Base-by-base conservation (phyloP, 2,888 invertebrate genomes). In the Epistrophe eligans region DNA sequence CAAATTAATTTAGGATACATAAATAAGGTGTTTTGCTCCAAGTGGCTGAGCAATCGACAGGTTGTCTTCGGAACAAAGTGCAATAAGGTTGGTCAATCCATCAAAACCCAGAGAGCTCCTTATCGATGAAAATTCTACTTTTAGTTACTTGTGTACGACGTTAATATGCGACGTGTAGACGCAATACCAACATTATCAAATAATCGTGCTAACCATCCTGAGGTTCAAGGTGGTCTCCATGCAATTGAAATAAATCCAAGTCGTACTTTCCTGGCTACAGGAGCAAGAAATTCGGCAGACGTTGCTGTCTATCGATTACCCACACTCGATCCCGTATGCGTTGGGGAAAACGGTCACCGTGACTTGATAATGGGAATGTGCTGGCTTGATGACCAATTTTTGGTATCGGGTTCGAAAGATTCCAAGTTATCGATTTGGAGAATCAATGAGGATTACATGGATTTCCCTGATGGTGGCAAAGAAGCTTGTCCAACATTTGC, bases 61-160 rank as follows among this genome's bases (percentile, higher is more conserved):
- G 97, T 99, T 79, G 98, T 98, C 28, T 98, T 98, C 92, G 99
- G 99, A 74, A 99, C 99, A 70, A 99, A 99, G 93, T 99, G 99
- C 93, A 99, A 99, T 93, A 98, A 98, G 95, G 97, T 97, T 92
- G 43, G 48, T 62, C 9, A 17, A 40, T 13, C 11, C n/a, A 38
- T 4, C 1, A n/a, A 15, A 13, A 7, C 7, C 13, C 15, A 28
- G 1, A 7, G 0, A 32, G 28, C 32, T 55, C 4, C 4, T 15
- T 28, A n/a, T 32, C 4, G 28, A 28, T n/a, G 1, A 28, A 15
- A 28, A 6, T 32, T 50, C 10, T 15, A 19, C 48, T 83, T 93
- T 58, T 92, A 97, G 96, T 93, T 99, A 88, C 96, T 98, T 95
- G 98, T 99, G 43, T 97, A 98, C 92, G 98, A 99, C 93, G 97